These are phyloP conservation scores for Prochilodus magdalenae DNA, from an alignment of 2,113 vertebrate species.

Conservation along the genomic window DNA sequence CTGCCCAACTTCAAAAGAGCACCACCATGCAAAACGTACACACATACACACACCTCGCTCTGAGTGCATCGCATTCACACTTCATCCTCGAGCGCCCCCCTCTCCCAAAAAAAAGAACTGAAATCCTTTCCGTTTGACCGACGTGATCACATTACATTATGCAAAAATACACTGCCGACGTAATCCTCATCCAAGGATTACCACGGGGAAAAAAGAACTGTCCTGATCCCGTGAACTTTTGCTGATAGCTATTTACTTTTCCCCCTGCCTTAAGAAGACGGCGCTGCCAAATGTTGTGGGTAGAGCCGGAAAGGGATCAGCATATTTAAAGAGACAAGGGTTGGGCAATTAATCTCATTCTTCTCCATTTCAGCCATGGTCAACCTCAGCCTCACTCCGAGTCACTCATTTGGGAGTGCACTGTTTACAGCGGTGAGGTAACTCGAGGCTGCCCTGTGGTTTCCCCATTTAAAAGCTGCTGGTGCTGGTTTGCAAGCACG, in stretches of 20 bases:
- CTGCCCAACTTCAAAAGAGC: conserved; percentile 33
- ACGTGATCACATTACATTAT: conserved; percentile 40
- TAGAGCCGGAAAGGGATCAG: conserved; percentile 23
- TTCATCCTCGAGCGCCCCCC: conserved; percentile 16
- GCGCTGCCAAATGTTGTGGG: conserved; percentile 19
- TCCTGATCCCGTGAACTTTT: conserved; percentile 37
- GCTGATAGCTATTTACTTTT: conserved; percentile 40
- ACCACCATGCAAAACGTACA: conserved; percentile 9
- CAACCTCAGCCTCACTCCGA: not conserved
- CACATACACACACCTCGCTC: not conserved
- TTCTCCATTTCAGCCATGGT: conserved; percentile 22
- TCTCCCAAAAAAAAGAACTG: not conserved
- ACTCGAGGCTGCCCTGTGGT: conserved; percentile 9
- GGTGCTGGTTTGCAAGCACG: not conserved
- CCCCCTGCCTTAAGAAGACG: conserved; percentile 14
- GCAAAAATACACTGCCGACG: conserved; percentile 43
- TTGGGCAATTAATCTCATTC: conserved; percentile 40
- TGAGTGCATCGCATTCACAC: not conserved
- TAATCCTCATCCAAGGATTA: conserved; percentile 55
- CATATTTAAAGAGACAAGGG: conserved; percentile 42
- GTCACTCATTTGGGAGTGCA: conserved; percentile 8
- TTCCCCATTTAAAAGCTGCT: not conserved
- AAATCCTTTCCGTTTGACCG: conserved; percentile 38
- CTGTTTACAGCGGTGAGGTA: conserved; percentile 1
- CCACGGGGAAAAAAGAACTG: not conserved